Base-by-base conservation (phyloP, 2,888 invertebrate species). In the Octonoba sinensis region DNA sequence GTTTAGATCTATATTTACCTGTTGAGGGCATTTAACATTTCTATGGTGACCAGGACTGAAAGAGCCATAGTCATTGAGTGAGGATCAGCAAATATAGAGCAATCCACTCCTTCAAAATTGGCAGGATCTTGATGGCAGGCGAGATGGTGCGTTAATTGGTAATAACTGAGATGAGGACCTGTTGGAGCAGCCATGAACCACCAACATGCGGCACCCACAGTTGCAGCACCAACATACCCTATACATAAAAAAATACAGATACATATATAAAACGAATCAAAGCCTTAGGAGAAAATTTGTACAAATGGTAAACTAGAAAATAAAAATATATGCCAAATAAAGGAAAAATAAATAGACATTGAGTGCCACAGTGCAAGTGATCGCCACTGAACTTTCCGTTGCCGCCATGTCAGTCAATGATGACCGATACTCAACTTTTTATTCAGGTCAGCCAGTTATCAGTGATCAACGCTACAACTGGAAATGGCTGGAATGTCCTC, bases 11-110 rank as follows among this genome's bases (percentile, higher is more conserved):
- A 36, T 36, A 36, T 36, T 60, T 65, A 95, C 95, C 96, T 96
- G 96, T 99, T 99, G 94, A 99, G 95, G 87, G 99, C 99, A 92
- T 99, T 99, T 91, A 99, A 93, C 99, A 99, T 99, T 92, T 99
- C 99, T 92, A 99, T 99, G 88, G 99, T 99, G 88, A 99, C 99
- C 87, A 99, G 93, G 87, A 99, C 99, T 85, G 99, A 99, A 87
- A 99, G 92, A 87, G 99, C 99, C 99, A 99, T 99, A 86, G 99
- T 99, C 97, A 99, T 99, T 86, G 99, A 98, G 91, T 99, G 97
- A 86, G 99, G 99, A 91, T 98, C 97, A 86, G 92, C 93, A 92
- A 99, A 99, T 89, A 99, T 93, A 90, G 93, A 94, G 92, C 99
- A 99, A 91, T 99, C 97, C 86, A 99, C 90, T 86, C 97, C 99